Conservation (phyloP, 1,140 invertebrate species). For the Trachymyrmex septentrionalis region DNA sequence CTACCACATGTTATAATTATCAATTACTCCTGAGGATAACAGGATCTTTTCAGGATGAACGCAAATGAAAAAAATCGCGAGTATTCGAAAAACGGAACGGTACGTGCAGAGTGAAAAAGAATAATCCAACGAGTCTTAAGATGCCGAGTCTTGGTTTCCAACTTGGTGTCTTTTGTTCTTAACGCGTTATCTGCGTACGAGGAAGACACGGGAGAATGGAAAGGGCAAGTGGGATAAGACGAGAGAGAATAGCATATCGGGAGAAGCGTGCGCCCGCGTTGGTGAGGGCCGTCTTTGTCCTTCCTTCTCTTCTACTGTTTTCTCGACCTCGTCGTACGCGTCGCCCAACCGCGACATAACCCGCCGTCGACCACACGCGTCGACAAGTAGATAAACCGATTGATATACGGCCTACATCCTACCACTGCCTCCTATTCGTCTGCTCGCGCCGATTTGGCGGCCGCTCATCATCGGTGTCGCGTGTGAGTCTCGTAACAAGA, state of each 20-base stretch:
- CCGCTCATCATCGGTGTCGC: slow-evolving; percentile 65
- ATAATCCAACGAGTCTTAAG: not conserved
- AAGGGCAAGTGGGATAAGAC: slow-evolving; percentile 15
- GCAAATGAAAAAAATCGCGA: not conserved
- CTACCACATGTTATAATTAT: not conserved
- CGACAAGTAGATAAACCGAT: slow-evolving; percentile 86
- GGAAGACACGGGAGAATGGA: slow-evolving; percentile 52
- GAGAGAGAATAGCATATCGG: slow-evolving; percentile 37
- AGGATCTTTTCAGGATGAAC: not conserved
- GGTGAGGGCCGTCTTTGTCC: slow-evolving; percentile 4
- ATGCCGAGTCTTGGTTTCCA: slow-evolving; percentile 15
- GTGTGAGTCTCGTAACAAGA: slow-evolving; percentile 35
- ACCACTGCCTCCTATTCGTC: slow-evolving; percentile 64
- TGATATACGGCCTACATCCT: slow-evolving; percentile 85
- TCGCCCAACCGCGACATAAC: slow-evolving; percentile 73
- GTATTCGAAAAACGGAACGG: not conserved
- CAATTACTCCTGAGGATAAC: not conserved
- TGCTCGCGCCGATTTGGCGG: slow-evolving; percentile 68
- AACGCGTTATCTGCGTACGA: slow-evolving; percentile 56
- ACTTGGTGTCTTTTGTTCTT: slow-evolving; percentile 35
- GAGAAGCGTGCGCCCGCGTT: slow-evolving; percentile 40
- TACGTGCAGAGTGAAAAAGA: not conserved
- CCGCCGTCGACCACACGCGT: slow-evolving; percentile 84
- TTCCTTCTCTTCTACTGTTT: slow-evolving; percentile 21
- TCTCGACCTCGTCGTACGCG: slow-evolving; percentile 42